phyloP scores from a whole-genome alignment of 2,113 vertebrate genomes.

The Elanus axillaris region DNA sequence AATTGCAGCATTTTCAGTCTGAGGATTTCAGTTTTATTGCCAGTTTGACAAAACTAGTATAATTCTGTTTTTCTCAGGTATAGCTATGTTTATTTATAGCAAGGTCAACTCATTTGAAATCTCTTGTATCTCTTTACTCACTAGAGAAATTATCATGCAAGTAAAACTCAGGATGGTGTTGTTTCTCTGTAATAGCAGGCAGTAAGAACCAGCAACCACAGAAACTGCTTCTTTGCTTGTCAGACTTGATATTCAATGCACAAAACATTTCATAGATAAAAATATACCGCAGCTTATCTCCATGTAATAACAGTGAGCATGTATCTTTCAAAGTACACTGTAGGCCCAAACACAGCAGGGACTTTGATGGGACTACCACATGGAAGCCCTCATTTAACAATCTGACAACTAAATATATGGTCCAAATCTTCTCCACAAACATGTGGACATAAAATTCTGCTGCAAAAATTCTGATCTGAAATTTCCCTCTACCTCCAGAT shows the following conservation, averaged over 20 bases:
- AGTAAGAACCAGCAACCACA: neutral
- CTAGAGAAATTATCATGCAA: neutral
- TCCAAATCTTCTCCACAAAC: neutral
- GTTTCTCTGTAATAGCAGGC: neutral
- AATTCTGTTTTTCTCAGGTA: conserved; percentile 16
- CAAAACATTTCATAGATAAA: conserved; percentile 27
- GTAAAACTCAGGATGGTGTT: neutral
- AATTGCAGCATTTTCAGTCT: neutral
- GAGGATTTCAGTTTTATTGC: neutral
- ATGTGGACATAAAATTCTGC: neutral
- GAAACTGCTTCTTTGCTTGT: conserved; percentile 12
- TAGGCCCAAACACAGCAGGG: neutral
- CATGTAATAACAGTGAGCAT: neutral
- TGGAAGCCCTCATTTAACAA: neutral
- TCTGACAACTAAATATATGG: neutral
- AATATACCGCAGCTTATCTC: conserved; percentile 28
- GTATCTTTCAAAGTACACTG: neutral
- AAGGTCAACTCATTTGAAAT: conserved; percentile 23
- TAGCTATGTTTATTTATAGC: neutral
- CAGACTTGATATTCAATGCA: conserved; percentile 23
- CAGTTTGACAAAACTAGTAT: neutral
- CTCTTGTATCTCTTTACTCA: neutral
- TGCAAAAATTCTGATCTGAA: neutral
- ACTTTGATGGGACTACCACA: neutral
- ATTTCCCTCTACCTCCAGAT: neutral